These are phyloP conservation scores for Busseola fusca DNA, from an alignment of 2,888 invertebrate species.

Conservation along the genomic window DNA sequence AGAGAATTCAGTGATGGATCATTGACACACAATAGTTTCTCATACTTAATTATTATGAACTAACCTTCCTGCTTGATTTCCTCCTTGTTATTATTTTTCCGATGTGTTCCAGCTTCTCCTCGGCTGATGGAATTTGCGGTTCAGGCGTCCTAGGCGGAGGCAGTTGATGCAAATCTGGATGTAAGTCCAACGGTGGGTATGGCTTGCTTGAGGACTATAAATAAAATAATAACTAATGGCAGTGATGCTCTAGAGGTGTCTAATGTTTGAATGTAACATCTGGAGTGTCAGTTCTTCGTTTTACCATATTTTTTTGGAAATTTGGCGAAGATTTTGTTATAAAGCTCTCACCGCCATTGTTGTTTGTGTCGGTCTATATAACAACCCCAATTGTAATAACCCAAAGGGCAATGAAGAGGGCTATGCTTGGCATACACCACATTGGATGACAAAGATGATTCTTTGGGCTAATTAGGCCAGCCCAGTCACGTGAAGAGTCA, in stretches of 20 bases:
- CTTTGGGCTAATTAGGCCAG: too few species aligned
- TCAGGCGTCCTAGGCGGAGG: slow-evolving; percentile 18
- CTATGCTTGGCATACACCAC: too few species aligned
- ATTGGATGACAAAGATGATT: too few species aligned
- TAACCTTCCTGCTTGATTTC: not conserved
- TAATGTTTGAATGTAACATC: not conserved
- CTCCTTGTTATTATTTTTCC: not conserved
- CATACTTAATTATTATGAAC: not conserved
- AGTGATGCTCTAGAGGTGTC: not conserved
- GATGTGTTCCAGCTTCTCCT: not conserved
- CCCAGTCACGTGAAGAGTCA: too few species aligned
- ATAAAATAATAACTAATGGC: not conserved
- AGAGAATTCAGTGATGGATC: not conserved
- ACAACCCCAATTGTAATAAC: too few species aligned
- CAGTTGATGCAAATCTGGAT: not conserved
- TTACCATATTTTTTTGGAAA: not conserved
- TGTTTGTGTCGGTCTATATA: not conserved
- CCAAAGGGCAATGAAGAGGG: too few species aligned
- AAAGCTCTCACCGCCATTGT: not conserved
- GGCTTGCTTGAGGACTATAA: slow-evolving; percentile 14
- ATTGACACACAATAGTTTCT: not conserved
- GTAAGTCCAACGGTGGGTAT: not conserved
- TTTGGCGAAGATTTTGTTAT: not conserved
- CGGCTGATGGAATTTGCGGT: not conserved
- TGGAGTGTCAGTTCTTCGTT: not conserved